Evolutionary conservation across 2,888 invertebrate species (phyloP).

Genomic region (Agonopterix arenella): DNA sequence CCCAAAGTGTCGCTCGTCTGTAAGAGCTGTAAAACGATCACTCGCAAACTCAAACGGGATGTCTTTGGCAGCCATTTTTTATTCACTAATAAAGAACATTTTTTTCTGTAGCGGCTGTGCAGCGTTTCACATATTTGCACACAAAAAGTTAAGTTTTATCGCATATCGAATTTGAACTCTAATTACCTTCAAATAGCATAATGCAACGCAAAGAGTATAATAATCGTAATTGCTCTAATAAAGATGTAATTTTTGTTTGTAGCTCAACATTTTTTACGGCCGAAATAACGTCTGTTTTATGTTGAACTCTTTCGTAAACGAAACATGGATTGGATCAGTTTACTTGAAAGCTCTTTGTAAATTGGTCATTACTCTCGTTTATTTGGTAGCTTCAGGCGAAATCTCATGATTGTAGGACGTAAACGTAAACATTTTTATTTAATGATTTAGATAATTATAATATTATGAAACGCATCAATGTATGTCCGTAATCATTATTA

Average conservation of each 20-base stretch:
- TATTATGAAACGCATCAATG: too few relatives aligned
- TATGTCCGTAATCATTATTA: too few relatives aligned
- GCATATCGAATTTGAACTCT: too few relatives aligned
- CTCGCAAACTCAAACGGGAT: too few relatives aligned
- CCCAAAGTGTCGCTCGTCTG: too few relatives aligned
- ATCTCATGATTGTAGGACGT: slow-evolving; percentile 48
- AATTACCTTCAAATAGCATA: not conserved
- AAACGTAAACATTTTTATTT: slow-evolving; percentile 27
- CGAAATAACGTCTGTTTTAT: not conserved
- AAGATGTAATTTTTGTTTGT: slow-evolving; percentile 53
- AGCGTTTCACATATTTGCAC: not conserved
- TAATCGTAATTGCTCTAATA: slow-evolving; percentile 53
- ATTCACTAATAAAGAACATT: too few relatives aligned
- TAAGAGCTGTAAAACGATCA: too few relatives aligned
- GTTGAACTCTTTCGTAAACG: not conserved
- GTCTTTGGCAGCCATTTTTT: too few relatives aligned
- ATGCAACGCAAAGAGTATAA: slow-evolving; percentile 32
- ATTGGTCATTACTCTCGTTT: slow-evolving; percentile 30
- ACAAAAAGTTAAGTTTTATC: not conserved
- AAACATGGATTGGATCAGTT: not conserved
- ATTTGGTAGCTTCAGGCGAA: slow-evolving; percentile 47
- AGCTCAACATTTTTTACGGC: slow-evolving; percentile 11
- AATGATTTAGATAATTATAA: slow-evolving; percentile 7
- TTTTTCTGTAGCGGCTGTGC: too few relatives aligned
- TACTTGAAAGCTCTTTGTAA: slow-evolving; percentile 21